A percentile compares a stretch with the other conserved stretches of the same genome.
Evolutionary conservation across 30 jellyfish, hydroid and myxozoan genomes (phyloP).

Genomic region (Mastigias papua): DNA sequence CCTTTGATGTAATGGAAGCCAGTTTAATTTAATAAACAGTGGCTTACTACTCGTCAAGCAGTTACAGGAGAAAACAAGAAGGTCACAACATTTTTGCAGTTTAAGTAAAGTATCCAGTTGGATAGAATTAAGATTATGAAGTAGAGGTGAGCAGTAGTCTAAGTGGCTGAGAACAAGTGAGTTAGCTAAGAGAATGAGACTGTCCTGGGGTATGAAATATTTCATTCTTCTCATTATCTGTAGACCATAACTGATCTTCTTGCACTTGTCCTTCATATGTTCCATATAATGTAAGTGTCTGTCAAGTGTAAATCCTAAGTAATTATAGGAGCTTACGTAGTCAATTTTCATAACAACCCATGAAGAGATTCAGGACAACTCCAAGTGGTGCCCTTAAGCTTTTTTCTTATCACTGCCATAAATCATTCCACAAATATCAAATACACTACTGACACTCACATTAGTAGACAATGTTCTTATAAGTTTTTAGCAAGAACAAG

Average conservation of each 20-base stretch:
- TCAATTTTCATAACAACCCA: no score
- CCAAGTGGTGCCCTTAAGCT: no score
- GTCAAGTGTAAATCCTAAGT: constrained; percentile 26
- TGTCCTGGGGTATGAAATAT: constrained; percentile 3
- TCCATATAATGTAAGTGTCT: constrained; percentile 3
- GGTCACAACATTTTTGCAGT: no score
- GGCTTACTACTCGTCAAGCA: constrained; percentile 36
- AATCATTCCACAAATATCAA: no score
- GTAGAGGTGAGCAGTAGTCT: constrained; percentile 65
- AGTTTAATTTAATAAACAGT: constrained; percentile 24
- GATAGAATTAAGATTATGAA: constrained; percentile 26
- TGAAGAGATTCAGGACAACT: no score
- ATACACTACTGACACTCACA: no score
- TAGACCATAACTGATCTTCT: constrained; percentile 11
- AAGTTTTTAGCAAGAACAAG: no score
- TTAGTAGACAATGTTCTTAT: no score
- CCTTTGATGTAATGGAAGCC: constrained; percentile 53
- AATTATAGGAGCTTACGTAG: constrained; percentile 13
- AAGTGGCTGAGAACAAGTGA: constrained; percentile 46
- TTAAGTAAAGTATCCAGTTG: no score
- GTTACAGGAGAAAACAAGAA: constrained; percentile 20
- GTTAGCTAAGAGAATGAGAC: constrained; percentile 42
- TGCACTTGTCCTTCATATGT: constrained; percentile 39
- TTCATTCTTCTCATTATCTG: constrained; percentile 56
- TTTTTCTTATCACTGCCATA: no score